A percentile compares a stretch with the other conserved stretches of the same genome.
These are phyloP conservation scores for Synanthedon formicaeformis DNA, from an alignment of 2,888 invertebrate genomes.

Conservation along the genomic window DNA sequence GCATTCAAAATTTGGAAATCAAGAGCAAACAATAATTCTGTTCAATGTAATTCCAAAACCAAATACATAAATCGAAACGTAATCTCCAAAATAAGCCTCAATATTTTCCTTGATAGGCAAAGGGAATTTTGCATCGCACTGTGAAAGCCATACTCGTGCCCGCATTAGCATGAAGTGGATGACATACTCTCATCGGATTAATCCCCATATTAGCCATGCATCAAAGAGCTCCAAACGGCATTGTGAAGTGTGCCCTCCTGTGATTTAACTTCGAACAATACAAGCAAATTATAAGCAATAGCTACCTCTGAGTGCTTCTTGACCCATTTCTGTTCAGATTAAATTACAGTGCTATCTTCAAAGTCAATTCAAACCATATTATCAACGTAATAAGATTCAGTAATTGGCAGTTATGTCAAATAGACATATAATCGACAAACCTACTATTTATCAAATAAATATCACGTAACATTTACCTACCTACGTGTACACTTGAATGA, in stretches of 20 bases:
- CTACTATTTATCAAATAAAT: no score
- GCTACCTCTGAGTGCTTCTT: conserved; percentile 51
- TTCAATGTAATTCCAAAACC: neutral
- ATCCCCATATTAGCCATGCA: conserved; percentile 60
- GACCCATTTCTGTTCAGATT: conserved; percentile 51
- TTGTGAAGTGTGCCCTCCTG: conserved; percentile 36
- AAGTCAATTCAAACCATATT: neutral
- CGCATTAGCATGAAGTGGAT: conserved; percentile 59
- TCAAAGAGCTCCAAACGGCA: conserved; percentile 52
- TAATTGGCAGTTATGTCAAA: no score
- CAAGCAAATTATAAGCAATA: conserved; percentile 53
- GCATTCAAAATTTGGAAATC: no score
- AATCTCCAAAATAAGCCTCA: neutral
- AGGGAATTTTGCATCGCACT: conserved; percentile 41
- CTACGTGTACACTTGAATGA: no score
- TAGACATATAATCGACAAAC: no score
- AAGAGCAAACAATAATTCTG: neutral
- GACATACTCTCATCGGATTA: conserved; percentile 60
- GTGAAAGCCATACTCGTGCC: conserved; percentile 32
- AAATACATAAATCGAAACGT: neutral
- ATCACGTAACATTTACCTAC: no score
- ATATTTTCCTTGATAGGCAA: conserved; percentile 18
- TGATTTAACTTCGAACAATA: conserved; percentile 54
- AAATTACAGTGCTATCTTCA: conserved; percentile 20
- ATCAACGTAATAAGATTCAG: neutral